Percentiles rank a stretch among this genome's conserved stretches.
These are phyloP conservation scores for Enteromius viviparus DNA, from an alignment of 2,797 vertebrate species.

Conservation along the genomic window DNA sequence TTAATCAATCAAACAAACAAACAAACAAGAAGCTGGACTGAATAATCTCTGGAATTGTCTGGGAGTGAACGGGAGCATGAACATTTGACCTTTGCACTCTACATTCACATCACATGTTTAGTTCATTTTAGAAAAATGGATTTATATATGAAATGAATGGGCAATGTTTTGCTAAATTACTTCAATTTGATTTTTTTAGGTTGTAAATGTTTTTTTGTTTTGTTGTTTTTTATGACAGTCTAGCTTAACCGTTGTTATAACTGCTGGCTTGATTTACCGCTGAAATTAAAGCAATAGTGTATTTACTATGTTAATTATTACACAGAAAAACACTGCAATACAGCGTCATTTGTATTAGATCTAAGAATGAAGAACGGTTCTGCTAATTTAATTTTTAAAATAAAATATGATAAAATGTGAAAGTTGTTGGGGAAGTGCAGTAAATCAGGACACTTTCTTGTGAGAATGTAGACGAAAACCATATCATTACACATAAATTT, in stretches of 20 bases:
- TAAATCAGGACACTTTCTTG: not conserved
- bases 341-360: not conserved
- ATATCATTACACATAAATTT: not conserved
- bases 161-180: not conserved
- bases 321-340: not conserved
- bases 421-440: not conserved
- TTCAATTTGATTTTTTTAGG: not conserved
- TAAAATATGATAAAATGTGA: not conserved
- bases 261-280: not conserved
- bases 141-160: not conserved
- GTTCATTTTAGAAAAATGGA: not conserved
- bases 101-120: not conserved
- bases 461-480: not conserved
- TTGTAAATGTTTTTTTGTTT: not conserved
- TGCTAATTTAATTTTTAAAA: not conserved
- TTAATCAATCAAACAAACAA: not conserved
- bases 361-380: not conserved
- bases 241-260: not conserved
- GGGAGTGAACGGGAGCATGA: not conserved
- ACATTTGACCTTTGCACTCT: not conserved
- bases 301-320: not conserved
- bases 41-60: slow-evolving; percentile 17
- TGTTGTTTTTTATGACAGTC: not conserved
- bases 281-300: not conserved
- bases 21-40: not conserved